Percentiles rank a stretch among this genome's conserved stretches.
Conservation (phyloP, 2,113 vertebrate species). For the Otolemur garnettii region DNA sequence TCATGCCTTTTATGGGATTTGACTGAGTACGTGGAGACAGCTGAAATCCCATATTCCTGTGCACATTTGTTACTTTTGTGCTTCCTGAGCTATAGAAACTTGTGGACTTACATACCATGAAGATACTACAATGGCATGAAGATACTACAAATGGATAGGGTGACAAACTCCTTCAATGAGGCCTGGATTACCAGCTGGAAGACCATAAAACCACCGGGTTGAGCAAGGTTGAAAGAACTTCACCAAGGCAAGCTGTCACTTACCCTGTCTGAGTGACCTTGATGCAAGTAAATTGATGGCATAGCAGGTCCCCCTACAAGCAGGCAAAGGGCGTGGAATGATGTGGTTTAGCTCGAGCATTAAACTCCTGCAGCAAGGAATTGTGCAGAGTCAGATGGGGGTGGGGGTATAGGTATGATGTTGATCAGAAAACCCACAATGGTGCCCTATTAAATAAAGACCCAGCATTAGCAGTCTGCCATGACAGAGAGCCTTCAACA, state of each 20-base stretch:
- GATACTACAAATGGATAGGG: background rate
- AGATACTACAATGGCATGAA: background rate
- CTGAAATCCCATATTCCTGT: background rate
- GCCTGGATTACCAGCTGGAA: background rate
- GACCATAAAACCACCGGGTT: background rate
- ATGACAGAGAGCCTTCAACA: background rate
- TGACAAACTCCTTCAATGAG: background rate
- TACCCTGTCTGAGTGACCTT: background rate
- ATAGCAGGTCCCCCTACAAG: background rate
- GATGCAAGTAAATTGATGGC: background rate
- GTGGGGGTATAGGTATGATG: accelerated
- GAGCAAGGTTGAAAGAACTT: background rate
- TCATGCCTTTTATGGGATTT: background rate
- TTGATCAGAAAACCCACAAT: background rate
- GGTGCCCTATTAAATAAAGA: background rate
- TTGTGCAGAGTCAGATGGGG: background rate
- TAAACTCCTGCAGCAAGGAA: background rate
- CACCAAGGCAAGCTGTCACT: background rate
- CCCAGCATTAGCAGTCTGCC: background rate
- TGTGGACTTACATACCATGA: background rate
- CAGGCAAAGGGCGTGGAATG: background rate
- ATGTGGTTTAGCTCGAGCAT: background rate
- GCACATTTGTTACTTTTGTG: background rate
- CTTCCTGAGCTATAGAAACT: background rate
- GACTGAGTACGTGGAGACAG: background rate